phyloP scores from a whole-genome alignment of 2,113 vertebrate species.

The Cinclus mexicanus region DNA sequence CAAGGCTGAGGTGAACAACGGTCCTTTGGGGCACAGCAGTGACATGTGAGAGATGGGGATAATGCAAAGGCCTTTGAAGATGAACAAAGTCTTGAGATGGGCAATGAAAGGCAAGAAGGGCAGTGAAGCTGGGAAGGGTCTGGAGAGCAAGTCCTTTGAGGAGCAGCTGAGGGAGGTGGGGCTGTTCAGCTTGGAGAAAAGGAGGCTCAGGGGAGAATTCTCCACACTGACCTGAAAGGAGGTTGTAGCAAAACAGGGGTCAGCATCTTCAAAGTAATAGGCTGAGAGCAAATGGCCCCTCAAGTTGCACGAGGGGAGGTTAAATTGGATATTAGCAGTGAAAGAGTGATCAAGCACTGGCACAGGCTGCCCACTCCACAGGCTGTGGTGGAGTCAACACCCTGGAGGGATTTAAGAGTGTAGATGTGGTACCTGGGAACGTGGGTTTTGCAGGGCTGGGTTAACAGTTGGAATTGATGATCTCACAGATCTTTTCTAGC shows the following conservation, averaged over 20 bases:
- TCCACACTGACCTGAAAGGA: background rate
- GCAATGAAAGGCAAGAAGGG: background rate
- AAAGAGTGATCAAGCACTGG: background rate
- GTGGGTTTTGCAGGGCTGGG: background rate
- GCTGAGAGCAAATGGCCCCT: background rate
- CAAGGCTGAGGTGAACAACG: accelerated
- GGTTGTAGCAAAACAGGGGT: background rate
- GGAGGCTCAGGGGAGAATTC: background rate
- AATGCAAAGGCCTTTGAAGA: background rate
- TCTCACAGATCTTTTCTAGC: background rate
- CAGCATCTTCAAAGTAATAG: background rate
- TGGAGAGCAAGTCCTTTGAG: background rate
- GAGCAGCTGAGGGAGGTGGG: background rate
- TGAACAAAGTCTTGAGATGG: background rate
- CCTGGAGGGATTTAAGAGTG: background rate
- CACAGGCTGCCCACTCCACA: background rate
- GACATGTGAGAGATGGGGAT: background rate
- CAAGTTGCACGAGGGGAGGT: background rate
- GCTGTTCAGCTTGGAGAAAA: background rate
- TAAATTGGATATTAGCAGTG: background rate
- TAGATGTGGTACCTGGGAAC: background rate
- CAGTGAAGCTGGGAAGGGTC: background rate
- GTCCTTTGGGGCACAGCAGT: background rate
- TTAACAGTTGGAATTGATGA: accelerated
- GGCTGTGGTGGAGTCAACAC: background rate